A percentile compares a stretch with the other conserved stretches of the same genome.
These are phyloP conservation scores for Falcaria lacertinaria DNA, from an alignment of 2,888 invertebrate species.

Conservation along the genomic window DNA sequence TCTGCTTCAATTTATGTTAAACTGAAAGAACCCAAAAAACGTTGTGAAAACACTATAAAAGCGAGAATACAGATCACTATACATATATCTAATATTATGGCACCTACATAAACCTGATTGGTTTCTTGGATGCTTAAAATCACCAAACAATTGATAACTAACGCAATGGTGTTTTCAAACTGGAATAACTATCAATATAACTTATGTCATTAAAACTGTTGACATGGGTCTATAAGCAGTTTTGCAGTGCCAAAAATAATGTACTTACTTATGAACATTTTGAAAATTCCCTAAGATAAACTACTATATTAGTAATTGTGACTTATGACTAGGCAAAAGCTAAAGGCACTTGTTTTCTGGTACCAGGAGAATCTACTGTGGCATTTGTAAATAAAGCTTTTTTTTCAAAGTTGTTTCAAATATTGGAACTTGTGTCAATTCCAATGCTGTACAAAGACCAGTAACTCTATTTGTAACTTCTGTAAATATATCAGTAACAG, in stretches of 20 bases:
- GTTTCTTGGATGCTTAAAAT: no score
- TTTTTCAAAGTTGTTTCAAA: conserved; percentile 54
- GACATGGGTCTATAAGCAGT: no score
- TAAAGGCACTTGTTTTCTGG: neutral
- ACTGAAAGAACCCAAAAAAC: conserved; percentile 82
- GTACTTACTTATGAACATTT: no score
- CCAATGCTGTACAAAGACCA: conserved; percentile 32
- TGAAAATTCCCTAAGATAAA: no score
- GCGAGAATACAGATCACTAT: conserved; percentile 76
- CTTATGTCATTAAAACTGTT: no score
- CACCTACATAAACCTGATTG: conserved; percentile 4
- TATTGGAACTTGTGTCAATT: conserved; percentile 53
- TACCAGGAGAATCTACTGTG: conserved; percentile 9
- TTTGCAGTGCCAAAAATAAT: no score
- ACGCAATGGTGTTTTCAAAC: no score
- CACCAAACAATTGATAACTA: no score
- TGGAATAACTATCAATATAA: no score
- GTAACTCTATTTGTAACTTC: conserved; percentile 50
- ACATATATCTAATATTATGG: conserved; percentile 21
- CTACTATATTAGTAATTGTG: no score
- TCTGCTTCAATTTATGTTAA: no score
- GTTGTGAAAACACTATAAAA: conserved; percentile 86
- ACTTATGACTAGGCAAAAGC: no score
- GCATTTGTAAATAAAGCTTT: conserved; percentile 53
- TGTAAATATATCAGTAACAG: conserved; percentile 59